These are phyloP conservation scores for Plotosus lineatus DNA, from an alignment of 2,113 vertebrate species.

Conservation along the genomic window DNA sequence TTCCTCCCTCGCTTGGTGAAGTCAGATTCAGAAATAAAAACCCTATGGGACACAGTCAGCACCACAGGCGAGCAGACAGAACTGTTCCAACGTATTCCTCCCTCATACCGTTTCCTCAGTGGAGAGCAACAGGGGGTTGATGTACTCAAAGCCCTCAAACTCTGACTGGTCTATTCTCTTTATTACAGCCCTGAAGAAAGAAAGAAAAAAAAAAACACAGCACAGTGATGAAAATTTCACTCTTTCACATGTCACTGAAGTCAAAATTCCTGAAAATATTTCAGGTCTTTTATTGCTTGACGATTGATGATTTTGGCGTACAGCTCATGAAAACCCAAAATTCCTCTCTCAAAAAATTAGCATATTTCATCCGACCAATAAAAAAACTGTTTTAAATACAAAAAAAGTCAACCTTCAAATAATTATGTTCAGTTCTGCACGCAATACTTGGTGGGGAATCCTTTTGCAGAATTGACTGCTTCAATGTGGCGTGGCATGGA, in stretches of 20 bases:
- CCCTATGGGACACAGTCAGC: slow-evolving; percentile 1
- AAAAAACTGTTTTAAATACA: too few species aligned
- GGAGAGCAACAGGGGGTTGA: slow-evolving; percentile 94
- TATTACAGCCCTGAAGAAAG: slow-evolving; percentile 85
- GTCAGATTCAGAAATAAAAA: too few species aligned
- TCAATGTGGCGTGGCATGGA: too few species aligned
- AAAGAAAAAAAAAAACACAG: slow-evolving; percentile 35
- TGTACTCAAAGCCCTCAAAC: slow-evolving; percentile 98
- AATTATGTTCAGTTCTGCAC: too few species aligned
- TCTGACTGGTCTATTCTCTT: slow-evolving; percentile 99
- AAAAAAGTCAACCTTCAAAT: too few species aligned
- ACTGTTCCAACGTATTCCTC: slow-evolving; percentile 32
- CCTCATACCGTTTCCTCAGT: slow-evolving; percentile 93
- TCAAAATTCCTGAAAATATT: background rate
- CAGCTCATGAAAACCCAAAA: too few species aligned
- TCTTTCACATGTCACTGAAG: background rate
- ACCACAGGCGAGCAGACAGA: background rate
- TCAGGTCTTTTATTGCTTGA: too few species aligned
- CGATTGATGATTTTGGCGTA: too few species aligned
- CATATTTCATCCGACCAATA: too few species aligned
- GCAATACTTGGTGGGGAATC: too few species aligned
- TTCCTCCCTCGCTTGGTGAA: background rate
- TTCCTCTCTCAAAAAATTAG: too few species aligned
- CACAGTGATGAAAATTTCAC: slow-evolving; percentile 19
- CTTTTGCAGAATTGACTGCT: too few species aligned